Evolutionary conservation across 2,113 vertebrate species (phyloP).

Genomic region (Pungitius pungitius): DNA sequence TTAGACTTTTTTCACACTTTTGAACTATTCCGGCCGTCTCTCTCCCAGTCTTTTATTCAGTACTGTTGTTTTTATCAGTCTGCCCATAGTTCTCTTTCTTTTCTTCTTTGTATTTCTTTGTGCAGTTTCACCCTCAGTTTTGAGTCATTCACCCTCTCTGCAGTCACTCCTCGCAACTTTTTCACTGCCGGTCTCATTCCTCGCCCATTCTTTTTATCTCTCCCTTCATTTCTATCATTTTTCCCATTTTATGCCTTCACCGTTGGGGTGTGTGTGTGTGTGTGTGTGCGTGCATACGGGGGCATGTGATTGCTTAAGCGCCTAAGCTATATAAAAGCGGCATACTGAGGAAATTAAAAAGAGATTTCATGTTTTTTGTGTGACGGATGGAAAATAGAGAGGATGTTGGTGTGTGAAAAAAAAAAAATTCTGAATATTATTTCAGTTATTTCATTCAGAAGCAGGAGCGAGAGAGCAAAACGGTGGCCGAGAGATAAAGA

Average conservation of each 20-base stretch:
- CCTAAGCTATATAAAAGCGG: constrained; percentile 56
- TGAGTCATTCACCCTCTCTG: constrained; percentile 2
- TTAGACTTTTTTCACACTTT: not conserved
- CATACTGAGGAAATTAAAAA: constrained; percentile 74
- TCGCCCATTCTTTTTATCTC: constrained; percentile 27
- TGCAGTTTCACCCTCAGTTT: constrained; percentile 18
- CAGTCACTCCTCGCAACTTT: constrained; percentile 30
- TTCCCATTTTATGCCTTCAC: constrained; percentile 37
- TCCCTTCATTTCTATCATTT: constrained; percentile 54
- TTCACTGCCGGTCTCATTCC: constrained; percentile 24
- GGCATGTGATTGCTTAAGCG: constrained; percentile 38
- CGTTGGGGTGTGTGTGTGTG: constrained; percentile 3
- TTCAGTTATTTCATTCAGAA: constrained; percentile 11
- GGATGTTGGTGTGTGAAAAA: constrained; percentile 42
- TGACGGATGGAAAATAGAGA: constrained; percentile 66
- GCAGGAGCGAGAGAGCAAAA: not conserved
- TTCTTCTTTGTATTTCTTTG: constrained; percentile 15
- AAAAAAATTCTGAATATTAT: constrained; percentile 52
- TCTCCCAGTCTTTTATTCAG: constrained; percentile 14
- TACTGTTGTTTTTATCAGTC: constrained; percentile 15
- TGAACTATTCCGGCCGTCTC: constrained; percentile 38
- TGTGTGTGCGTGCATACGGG: not conserved
- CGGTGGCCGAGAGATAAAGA: not conserved
- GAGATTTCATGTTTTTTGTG: constrained; percentile 63
- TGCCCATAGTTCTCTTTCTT: constrained; percentile 25